Evolutionary conservation across 2,113 vertebrate genomes (phyloP), one percentile per base, ranked within the genome.

Genomic region (Anhinga rufa): DNA sequence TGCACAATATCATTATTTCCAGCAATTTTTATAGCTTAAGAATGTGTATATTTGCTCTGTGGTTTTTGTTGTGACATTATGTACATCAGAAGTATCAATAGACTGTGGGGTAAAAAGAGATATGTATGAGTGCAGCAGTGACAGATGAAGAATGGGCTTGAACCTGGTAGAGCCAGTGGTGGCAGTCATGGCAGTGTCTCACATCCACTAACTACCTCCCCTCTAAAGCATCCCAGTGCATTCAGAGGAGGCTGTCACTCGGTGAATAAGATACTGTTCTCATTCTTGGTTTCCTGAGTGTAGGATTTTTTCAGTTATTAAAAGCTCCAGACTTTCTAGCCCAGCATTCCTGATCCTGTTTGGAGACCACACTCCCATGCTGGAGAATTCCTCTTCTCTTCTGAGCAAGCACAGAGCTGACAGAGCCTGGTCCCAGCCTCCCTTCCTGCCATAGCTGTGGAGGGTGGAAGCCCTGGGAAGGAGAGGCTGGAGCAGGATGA

Each of bases 211-310:
- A 2, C 52, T 54, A 3, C 16, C 36, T 69, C 44, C 28, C 34
- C 6, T 72, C 54, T 54, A 26, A 48, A 74, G 31, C 32, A 74
- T 32, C 76, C 28, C 38, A 19, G 40, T 8, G 15, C 49, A 9
- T 61, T 52, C 76, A 58, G 32, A 77, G 44, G 17, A 58, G 26
- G 12, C 20, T 9, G 28, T 7, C 24, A 42, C 20, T 29, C 0
- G 0, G 14, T 15, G 6, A 60, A 48, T 38, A 71, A 34, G 42
- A 14, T 10, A 51, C n/a, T 1, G 0, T 24, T 72, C 44, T 55
- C 48, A 36, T 20, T 76, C 24, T 60, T 0, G 0, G n/a, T 82
- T 82, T 52, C 9, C 25, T 25, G 6, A 64, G 9, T 2, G 1
- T 3, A 18, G 17, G 1, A 2, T 34, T 70, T 42, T 87, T 66